These are phyloP conservation scores for Noctua comes DNA, from an alignment of 2,888 invertebrate species.

Conservation along the genomic window DNA sequence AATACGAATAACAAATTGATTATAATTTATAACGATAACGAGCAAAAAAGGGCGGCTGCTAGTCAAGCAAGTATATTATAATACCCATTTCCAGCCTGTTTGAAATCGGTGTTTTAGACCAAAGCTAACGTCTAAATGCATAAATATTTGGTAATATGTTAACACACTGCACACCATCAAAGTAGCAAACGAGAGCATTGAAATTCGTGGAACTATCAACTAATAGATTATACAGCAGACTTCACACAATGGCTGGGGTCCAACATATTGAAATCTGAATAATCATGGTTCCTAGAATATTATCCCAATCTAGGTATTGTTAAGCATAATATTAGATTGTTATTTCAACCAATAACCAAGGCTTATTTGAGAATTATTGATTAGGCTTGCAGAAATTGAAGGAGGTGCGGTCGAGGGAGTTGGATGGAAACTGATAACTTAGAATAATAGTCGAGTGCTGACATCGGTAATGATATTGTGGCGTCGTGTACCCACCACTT, in stretches of 20 bases:
- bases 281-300: not conserved
- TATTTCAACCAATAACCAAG: not conserved
- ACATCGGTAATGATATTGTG: no score
- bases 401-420: not conserved
- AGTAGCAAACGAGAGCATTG: not conserved
- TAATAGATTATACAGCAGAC: not conserved
- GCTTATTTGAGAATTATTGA: conserved; percentile 4
- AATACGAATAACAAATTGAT: not conserved
- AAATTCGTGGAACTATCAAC: not conserved
- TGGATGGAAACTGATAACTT: no score
- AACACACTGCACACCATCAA: not conserved
- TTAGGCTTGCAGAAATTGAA: conserved; percentile 1
- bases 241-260: not conserved
- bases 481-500: no score
- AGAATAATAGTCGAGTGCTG: no score
- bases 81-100: no score
- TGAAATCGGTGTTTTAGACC: no score
- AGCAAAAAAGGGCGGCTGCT: no score
- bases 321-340: not conserved
- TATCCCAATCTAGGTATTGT: not conserved
- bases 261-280: not conserved
- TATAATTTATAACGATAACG: no score
- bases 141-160: no score
- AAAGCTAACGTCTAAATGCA: no score
- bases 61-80: no score